A percentile compares a stretch with the other conserved stretches of the same genome.
Conservation (phyloP, 2,797 vertebrate species). For the Pelobates cultripes region DNA sequence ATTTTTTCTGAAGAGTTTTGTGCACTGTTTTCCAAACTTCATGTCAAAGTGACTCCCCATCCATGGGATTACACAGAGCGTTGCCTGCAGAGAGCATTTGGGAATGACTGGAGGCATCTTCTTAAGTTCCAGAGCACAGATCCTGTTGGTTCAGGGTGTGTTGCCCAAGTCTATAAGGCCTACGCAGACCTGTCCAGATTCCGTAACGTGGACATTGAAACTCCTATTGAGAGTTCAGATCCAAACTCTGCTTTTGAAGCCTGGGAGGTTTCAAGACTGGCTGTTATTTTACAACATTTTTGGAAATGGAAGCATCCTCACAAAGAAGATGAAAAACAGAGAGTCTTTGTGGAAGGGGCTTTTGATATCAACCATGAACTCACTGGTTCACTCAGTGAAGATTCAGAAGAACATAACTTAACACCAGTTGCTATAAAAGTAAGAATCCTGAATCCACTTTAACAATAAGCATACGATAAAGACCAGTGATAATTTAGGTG, state of each 20-base stretch:
- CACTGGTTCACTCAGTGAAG: not conserved
- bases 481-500: too few relatives aligned
- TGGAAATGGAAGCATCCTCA: slow-evolving; percentile 46
- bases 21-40: slow-evolving; percentile 84
- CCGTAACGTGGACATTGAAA: slow-evolving; percentile 66
- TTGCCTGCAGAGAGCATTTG: slow-evolving; percentile 82
- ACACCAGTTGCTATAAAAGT: slow-evolving; percentile 92
- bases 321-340: slow-evolving; percentile 38
- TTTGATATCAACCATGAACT: not conserved
- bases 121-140: slow-evolving; percentile 81
- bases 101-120: slow-evolving; percentile 78
- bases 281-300: slow-evolving; percentile 63
- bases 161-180: slow-evolving; percentile 92
- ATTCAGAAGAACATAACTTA: slow-evolving; percentile 64
- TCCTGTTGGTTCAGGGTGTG: slow-evolving; percentile 89
- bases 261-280: slow-evolving; percentile 77
- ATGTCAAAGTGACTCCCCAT: slow-evolving; percentile 84
- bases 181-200: slow-evolving; percentile 74
- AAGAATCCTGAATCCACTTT: slow-evolving; percentile 52
- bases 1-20: slow-evolving; percentile 89
- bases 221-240: slow-evolving; percentile 63
- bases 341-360: slow-evolving; percentile 24
- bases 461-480: too few relatives aligned
- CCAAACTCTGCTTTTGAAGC: slow-evolving; percentile 73
- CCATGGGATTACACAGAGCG: slow-evolving; percentile 84